Percentiles rank a stretch among this genome's conserved stretches.
Conservation (phyloP, 2,113 vertebrate genomes). For the Talpa occidentalis region DNA sequence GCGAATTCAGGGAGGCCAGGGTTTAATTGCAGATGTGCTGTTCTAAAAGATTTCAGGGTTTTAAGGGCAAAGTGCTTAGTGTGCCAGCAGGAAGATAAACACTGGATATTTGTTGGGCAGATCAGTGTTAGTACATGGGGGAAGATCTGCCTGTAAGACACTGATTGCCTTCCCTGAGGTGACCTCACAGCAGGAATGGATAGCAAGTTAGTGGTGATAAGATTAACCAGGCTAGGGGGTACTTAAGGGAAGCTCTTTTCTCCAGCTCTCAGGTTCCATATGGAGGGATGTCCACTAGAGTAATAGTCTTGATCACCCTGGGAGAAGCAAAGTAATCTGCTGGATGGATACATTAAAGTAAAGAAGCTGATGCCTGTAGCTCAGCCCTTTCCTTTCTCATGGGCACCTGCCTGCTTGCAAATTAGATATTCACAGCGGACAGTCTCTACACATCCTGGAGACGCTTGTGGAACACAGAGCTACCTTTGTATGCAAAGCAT, state of each 20-base stretch:
- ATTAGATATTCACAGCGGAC: background rate
- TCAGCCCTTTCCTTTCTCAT: background rate
- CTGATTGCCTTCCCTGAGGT: background rate
- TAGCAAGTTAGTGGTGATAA: background rate
- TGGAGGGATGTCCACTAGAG: background rate
- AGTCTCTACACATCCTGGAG: background rate
- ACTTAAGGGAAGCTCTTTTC: background rate
- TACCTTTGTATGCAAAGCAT: background rate
- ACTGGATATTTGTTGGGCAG: background rate
- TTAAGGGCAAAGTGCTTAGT: background rate
- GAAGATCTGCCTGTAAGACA: background rate
- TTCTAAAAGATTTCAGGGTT: background rate
- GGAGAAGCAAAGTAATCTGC: background rate
- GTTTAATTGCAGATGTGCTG: background rate
- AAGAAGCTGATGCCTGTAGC: background rate
- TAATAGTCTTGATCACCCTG: background rate
- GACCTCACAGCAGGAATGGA: fast-evolving
- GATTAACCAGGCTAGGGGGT: background rate
- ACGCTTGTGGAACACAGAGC: background rate
- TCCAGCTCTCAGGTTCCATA: background rate
- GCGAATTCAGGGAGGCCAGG: background rate
- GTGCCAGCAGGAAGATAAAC: no score
- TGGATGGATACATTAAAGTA: background rate
- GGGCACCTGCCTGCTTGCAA: background rate
- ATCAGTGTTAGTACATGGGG: background rate